Conservation (phyloP, 2,888 invertebrate species). For the Sialis fuliginosa region DNA sequence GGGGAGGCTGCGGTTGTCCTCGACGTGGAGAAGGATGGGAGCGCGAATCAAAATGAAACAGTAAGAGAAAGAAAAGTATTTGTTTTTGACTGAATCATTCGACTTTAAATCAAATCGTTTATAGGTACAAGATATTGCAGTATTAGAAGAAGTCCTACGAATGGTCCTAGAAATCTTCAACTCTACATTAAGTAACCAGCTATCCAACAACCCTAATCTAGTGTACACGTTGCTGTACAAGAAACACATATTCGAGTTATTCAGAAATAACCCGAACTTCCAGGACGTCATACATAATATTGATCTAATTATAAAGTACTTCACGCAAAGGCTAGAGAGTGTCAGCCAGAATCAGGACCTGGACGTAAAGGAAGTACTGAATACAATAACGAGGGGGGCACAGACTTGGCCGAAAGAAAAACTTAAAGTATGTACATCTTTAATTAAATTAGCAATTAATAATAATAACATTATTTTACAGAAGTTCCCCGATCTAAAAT, state of each 20-base stretch:
- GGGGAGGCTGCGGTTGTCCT: conserved; percentile 8
- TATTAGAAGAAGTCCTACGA: conserved; percentile 87
- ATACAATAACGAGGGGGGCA: conserved; percentile 78
- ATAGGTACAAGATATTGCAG: conserved; percentile 74
- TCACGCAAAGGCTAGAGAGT: conserved; percentile 42
- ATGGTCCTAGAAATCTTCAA: conserved; percentile 97
- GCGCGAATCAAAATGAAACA: conserved; percentile 1
- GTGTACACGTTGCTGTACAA: conserved; percentile 93
- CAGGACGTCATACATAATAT: conserved; percentile 91
- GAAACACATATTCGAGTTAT: conserved; percentile 70
- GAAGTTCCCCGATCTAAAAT: conserved; percentile 98
- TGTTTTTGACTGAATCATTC: neutral
- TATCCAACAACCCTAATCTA: conserved; percentile 77
- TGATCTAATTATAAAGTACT: conserved; percentile 68
- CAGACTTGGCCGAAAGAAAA: conserved; percentile 89
- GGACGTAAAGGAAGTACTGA: conserved; percentile 73
- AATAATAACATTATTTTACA: conserved; percentile 25
- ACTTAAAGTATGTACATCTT: conserved; percentile 62
- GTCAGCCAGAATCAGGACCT: conserved; percentile 42
- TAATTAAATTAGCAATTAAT: neutral
- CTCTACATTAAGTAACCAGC: conserved; percentile 77
- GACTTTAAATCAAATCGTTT: conserved; percentile 5
- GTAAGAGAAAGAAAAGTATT: conserved; percentile 2
- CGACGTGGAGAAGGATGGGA: neutral
- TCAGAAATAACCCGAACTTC: conserved; percentile 74